Evolutionary conservation across 2,888 invertebrate species (phyloP), one percentile per base, ranked within the genome.

Genomic region (Tromatobia lineatoria): DNA sequence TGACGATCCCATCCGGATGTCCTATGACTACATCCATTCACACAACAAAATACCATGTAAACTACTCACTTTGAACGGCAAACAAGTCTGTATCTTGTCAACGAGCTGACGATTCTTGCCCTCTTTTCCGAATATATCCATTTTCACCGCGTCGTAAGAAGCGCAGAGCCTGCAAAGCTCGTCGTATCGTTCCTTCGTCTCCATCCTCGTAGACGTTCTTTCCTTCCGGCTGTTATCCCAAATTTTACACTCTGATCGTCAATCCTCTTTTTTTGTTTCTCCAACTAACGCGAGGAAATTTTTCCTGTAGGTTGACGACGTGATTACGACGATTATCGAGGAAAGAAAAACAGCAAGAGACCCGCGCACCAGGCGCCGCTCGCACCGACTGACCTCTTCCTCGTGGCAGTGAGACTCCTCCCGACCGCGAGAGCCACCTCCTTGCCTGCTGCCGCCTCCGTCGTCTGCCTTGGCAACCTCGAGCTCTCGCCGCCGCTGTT

Each of bases 161-260:
- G 94, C 94, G 90, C 94, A 94, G 71, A 94, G 93, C 87, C 94
- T 92, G 90, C 94, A 94, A 6, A 94, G 92, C 86, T 94, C 94
- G 82, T 94, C 90, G 89, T 94, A 94, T 71, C 93, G 93, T 85
- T 92, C 90, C 94, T 95, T 95, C 64, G 88, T 83, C 86, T 88
- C 87, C 88, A 88, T 88, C 82, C 81, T 86, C 85, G 75, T 66
- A 50, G 64, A 67, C 52, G 74, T 10, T 15, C n/a, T 2, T 20
- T n/a, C 10, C 59, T 71, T 64, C 70, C 42, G 42, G 15, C 6
- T 7, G n/a, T 50, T 50, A 6, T 50, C 18, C n/a, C n/a, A 18
- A 2, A n/a, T 18, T 18, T 18, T 6, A 50, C 23, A 3, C 11
- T n/a, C 47, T 15, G 47, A n/a, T 4, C 34, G 2, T 29, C n/a